Conservation (phyloP, 1,140 invertebrate genomes). For the Brachystomella parvula region DNA sequence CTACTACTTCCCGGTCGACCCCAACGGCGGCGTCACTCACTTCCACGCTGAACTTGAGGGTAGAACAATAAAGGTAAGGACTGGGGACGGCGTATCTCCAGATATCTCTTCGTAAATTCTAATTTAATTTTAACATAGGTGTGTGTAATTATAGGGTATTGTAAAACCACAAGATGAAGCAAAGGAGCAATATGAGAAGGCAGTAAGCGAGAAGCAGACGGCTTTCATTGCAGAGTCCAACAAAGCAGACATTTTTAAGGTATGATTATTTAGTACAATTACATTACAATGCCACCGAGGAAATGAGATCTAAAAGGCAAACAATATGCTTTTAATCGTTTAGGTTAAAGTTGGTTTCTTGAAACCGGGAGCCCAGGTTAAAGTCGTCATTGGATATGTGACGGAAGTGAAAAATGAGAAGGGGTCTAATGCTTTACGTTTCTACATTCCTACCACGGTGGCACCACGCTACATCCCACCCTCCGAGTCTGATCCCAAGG, state of each 20-base stretch:
- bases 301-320: not conserved
- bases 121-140: constrained; percentile 3
- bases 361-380: constrained; percentile 42
- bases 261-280: constrained; percentile 17
- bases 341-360: constrained; percentile 44
- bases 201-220: constrained; percentile 46
- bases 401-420: constrained; percentile 46
- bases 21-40: constrained; percentile 25
- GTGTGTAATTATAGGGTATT: constrained; percentile 39
- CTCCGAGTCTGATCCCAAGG: constrained; percentile 20
- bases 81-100: not conserved
- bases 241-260: constrained; percentile 41
- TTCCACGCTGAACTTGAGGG: constrained; percentile 29
- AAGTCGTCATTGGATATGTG: constrained; percentile 48
- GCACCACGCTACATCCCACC: constrained; percentile 37
- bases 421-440: constrained; percentile 41
- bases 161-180: constrained; percentile 48
- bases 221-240: constrained; percentile 49
- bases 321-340: constrained; percentile 40
- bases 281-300: not conserved
- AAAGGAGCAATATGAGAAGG: constrained; percentile 46
- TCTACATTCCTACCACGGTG: constrained; percentile 42
- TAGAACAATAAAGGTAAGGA: constrained; percentile 26
- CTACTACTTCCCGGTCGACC: constrained; percentile 29
- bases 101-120: not conserved